Conservation (phyloP, 2,113 vertebrate genomes). For the Microtus oregoni region DNA sequence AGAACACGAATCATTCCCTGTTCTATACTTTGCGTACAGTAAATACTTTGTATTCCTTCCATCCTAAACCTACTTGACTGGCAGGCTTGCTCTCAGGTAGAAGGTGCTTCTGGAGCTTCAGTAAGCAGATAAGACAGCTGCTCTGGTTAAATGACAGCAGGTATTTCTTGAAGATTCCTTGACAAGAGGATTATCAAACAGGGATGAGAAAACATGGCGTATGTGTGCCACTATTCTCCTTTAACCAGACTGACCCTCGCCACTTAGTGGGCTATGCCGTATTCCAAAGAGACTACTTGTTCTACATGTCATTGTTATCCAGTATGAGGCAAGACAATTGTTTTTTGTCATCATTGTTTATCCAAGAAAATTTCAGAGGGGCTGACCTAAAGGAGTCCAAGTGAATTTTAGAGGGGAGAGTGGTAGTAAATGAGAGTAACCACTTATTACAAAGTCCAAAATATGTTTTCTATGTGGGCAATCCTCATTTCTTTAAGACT, state of each 20-base stretch:
- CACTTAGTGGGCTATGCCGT: neutral
- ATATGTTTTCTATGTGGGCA: neutral
- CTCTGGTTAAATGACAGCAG: neutral
- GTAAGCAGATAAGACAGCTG: constrained; percentile 1
- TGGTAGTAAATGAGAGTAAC: neutral
- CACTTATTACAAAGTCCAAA: constrained; percentile 3
- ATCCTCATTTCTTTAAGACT: constrained; percentile 18
- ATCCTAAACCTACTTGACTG: neutral
- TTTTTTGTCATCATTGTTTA: constrained; percentile 4
- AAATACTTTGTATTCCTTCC: constrained; percentile 6
- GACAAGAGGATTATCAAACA: neutral
- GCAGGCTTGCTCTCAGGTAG: neutral
- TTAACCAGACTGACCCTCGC: constrained; percentile 2
- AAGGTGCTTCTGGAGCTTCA: neutral
- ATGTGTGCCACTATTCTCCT: constrained; percentile 9
- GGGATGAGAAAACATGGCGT: neutral
- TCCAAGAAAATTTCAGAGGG: constrained; percentile 4
- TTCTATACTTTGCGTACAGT: neutral
- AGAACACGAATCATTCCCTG: constrained; percentile 24
- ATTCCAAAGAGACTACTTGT: constrained; percentile 50
- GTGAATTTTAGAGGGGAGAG: constrained; percentile 12
- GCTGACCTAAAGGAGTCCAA: constrained; percentile 6
- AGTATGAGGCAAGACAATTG: neutral
- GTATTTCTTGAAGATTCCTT: constrained; percentile 1
- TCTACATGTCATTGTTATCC: constrained; percentile 14